Evolutionary conservation across 2,113 vertebrate genomes (phyloP), one percentile per base, ranked within the genome.

Genomic region (Malurus elegans): DNA sequence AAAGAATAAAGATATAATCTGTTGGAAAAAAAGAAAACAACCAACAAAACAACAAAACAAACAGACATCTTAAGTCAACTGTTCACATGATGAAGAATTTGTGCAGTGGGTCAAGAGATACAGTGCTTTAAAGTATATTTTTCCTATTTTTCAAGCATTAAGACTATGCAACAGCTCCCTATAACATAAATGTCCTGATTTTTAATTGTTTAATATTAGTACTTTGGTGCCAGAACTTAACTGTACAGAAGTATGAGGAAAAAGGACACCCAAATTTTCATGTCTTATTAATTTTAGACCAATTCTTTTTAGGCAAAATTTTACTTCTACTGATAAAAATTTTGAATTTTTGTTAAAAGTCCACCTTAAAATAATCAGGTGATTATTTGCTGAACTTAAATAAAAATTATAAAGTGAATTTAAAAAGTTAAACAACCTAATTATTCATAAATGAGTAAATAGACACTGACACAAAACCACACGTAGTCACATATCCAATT

Each of bases 71-170:
- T 45, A 14, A 58, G 9, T 20, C 20, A 66, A 4, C 14, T 75
- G 6, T 25, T 92, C 40, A 24, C 5, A 51, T 67, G 29, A 66
- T 36, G 24, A 81, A 57, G 19, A 79, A 73, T 45, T 65, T 64
- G 14, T 65, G 14, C 13, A 75, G 8, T 54, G 7, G 5, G 3
- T 44, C 0, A 0, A 89, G 23, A 64, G 8, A 62, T 18, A 36
- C 4, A 69, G 20, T 32, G 3, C 5, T 64, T 83, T 81, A 65
- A 74, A 89, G 62, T 31, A 12, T 25, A n/a, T 58, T 62, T 6
- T 56, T 8, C n/a, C 12, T 38, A 9, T 17, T 53, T 31, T 4
- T 6, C 19, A 67, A 56, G n/a, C 17, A 60, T 14, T 7, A 2
- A 28, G 69, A 71, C 32, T 64, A 51, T 38, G 18, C 2, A 87